A percentile compares a stretch with the other conserved stretches of the same genome.
Conservation (phyloP, 2,888 invertebrate genomes). For the Hecatera dysodea region DNA sequence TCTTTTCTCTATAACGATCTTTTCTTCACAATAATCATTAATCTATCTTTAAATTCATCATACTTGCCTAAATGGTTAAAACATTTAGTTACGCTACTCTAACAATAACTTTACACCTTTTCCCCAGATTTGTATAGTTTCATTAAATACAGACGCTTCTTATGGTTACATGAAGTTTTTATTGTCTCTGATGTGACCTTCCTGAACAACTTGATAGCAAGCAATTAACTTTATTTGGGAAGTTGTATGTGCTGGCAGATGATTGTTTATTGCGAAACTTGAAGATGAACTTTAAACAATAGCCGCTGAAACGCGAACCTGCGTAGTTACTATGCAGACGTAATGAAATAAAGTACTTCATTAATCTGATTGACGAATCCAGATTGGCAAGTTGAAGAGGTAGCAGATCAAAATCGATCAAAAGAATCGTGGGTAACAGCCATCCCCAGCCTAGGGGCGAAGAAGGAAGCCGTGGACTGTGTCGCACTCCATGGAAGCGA, state of each 20-base stretch:
- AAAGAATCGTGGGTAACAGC: background rate
- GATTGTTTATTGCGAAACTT: slow-evolving; percentile 7
- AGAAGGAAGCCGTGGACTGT: no score
- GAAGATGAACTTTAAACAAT: slow-evolving; percentile 21
- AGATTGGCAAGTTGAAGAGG: background rate
- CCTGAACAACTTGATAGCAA: slow-evolving; percentile 38
- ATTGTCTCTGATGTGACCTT: slow-evolving; percentile 52
- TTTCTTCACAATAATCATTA: slow-evolving; percentile 16
- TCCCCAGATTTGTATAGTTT: slow-evolving; percentile 43
- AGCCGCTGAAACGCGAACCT: background rate
- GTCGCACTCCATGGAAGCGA: background rate
- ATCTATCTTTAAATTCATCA: slow-evolving; percentile 21
- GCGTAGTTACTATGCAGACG: background rate
- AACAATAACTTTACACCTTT: slow-evolving; percentile 22
- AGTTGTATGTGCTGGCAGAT: slow-evolving; percentile 31
- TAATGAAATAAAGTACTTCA: background rate
- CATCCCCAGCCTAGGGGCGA: background rate
- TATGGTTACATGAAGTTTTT: slow-evolving; percentile 54
- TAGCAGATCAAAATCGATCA: background rate
- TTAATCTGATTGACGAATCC: background rate
- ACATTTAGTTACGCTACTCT: slow-evolving; percentile 28
- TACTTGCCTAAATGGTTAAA: slow-evolving; percentile 32
- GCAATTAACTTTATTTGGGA: slow-evolving; percentile 64
- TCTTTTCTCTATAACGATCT: slow-evolving; percentile 34
- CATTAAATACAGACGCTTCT: slow-evolving; percentile 62